phyloP scores from a whole-genome alignment of 2,113 vertebrate genomes.

The Gambusia holbrooki region DNA sequence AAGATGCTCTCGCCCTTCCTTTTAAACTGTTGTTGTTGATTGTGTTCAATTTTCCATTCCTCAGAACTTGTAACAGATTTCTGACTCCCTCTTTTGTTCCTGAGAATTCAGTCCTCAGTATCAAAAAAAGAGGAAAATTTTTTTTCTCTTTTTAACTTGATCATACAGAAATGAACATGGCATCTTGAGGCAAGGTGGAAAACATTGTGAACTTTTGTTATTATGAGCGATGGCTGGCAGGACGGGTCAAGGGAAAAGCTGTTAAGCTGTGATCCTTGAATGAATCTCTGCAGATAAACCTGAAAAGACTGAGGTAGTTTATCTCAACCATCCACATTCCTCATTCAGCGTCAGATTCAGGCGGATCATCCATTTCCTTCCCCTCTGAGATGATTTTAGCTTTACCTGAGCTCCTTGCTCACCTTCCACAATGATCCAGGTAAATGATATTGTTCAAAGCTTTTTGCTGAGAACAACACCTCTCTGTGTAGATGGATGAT shows the following conservation, averaged over 20 bases:
- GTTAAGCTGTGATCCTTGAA: neutral
- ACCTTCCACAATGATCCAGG: neutral
- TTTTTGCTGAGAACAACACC: slow-evolving; percentile 46
- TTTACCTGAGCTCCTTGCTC: neutral
- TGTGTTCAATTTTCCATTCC: too few relatives aligned
- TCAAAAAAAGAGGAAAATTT: too few relatives aligned
- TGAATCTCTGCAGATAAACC: neutral
- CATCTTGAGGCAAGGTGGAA: too few relatives aligned
- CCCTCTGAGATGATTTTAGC: neutral
- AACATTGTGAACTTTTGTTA: neutral
- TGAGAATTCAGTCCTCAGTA: too few relatives aligned
- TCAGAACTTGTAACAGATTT: too few relatives aligned
- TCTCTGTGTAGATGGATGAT: slow-evolving; percentile 50
- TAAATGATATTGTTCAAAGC: slow-evolving; percentile 10
- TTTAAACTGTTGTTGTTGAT: too few relatives aligned
- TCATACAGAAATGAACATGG: too few relatives aligned
- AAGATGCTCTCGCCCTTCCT: too few relatives aligned
- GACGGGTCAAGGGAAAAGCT: neutral
- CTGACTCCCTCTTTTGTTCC: too few relatives aligned
- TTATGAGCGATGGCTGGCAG: neutral
- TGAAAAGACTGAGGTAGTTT: neutral
- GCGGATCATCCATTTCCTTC: neutral
- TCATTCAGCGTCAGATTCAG: neutral
- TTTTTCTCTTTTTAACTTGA: too few relatives aligned
- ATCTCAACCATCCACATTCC: slow-evolving; percentile 9